Evolutionary conservation across 2,888 invertebrate genomes (phyloP).

Genomic region (Aelia acuminata): DNA sequence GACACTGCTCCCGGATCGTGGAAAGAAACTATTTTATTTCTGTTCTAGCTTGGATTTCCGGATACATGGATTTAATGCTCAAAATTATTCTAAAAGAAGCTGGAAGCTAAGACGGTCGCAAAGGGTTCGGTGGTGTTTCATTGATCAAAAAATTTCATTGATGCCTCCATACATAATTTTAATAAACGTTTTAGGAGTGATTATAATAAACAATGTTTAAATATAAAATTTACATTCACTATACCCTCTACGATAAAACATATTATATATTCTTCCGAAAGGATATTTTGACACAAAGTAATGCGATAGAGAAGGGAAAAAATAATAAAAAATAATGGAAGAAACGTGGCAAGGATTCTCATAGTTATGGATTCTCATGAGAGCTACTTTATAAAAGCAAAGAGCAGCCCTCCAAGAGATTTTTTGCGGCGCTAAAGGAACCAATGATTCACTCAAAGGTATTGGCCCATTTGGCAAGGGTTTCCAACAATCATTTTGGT

Average conservation of each 20-base stretch:
- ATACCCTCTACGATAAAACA: neutral
- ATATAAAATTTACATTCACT: neutral
- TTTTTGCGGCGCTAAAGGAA: neutral
- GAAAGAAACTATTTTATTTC: too few species aligned
- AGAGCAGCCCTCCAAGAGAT: neutral
- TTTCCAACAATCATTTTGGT: neutral
- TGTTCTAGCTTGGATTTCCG: too few species aligned
- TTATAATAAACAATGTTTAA: too few species aligned
- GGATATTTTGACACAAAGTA: neutral
- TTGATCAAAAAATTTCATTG: too few species aligned
- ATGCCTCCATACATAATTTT: too few species aligned
- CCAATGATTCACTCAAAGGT: neutral
- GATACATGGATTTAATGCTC: too few species aligned
- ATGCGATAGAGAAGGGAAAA: neutral
- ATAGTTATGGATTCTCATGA: conserved; percentile 34
- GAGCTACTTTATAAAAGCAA: conserved; percentile 7
- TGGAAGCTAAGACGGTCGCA: too few species aligned
- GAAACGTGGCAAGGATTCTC: conserved; percentile 17
- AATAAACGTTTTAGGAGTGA: too few species aligned
- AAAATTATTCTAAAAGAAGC: too few species aligned
- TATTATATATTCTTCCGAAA: neutral
- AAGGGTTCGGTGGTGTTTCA: too few species aligned
- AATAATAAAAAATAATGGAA: conserved; percentile 19
- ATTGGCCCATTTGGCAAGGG: neutral
- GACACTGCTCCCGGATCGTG: too few species aligned